These are phyloP conservation scores for Steinernema carpocapsae DNA, from an alignment of 2,888 invertebrate species.

Conservation along the genomic window DNA sequence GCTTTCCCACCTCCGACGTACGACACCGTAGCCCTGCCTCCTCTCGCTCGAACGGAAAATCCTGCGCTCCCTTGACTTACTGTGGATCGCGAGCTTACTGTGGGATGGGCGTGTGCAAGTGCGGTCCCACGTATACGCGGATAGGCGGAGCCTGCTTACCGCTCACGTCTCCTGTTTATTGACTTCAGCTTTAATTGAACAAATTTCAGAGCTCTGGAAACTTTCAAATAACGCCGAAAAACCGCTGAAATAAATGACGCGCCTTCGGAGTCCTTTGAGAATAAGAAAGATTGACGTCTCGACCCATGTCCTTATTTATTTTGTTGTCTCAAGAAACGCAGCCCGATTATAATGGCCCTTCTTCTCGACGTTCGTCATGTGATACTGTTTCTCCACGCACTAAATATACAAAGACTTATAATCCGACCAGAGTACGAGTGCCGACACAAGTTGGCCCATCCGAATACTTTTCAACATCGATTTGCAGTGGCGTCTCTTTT, in stretches of 20 bases:
- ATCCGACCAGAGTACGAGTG: too few relatives aligned
- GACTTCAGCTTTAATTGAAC: too few relatives aligned
- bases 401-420: too few relatives aligned
- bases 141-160: background rate
- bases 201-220: background rate
- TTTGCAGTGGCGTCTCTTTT: constrained; percentile 10
- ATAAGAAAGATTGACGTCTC: constrained; percentile 20
- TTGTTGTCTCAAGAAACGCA: background rate
- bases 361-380: background rate
- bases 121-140: background rate
- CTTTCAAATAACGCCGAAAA: background rate
- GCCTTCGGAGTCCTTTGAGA: constrained; percentile 16
- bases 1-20: background rate
- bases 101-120: constrained; percentile 6
- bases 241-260: constrained; percentile 6
- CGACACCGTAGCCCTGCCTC: background rate
- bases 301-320: constrained; percentile 29
- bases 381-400: too few relatives aligned
- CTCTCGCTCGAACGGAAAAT: background rate
- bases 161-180: too few relatives aligned
- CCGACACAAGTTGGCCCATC: background rate
- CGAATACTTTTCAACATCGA: constrained; percentile 11
- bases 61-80: background rate
- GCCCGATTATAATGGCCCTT: background rate
- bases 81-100: background rate